Evolutionary conservation across 2,113 vertebrate species (phyloP).

Genomic region (Andinoacara biseriatus): DNA sequence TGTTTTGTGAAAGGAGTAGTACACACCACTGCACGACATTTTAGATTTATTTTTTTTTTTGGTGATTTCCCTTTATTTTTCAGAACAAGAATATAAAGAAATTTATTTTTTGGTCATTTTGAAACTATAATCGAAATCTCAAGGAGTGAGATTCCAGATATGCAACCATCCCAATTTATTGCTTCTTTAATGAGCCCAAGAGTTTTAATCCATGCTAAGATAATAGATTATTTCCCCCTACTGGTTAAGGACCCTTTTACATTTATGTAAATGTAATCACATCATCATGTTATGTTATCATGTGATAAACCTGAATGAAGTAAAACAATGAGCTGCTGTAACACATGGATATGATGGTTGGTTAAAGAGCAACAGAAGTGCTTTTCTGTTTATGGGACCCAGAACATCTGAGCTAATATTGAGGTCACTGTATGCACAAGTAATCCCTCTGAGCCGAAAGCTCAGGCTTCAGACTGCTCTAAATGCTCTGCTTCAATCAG

Average conservation of each 20-base stretch:
- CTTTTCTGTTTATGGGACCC: neutral
- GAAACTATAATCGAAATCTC: no score
- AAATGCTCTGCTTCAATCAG: neutral
- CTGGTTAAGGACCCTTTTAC: neutral
- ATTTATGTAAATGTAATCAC: conserved; percentile 5
- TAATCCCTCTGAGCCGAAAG: neutral
- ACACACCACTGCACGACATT: neutral
- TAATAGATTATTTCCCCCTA: neutral
- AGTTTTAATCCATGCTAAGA: neutral
- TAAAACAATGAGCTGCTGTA: neutral
- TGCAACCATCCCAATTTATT: neutral
- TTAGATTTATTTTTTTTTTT: neutral
- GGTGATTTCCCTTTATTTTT: neutral
- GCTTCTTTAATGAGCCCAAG: neutral
- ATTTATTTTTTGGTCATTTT: neutral
- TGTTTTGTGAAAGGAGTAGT: neutral
- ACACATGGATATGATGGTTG: neutral
- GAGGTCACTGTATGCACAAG: conserved; percentile 7
- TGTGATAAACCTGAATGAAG: neutral
- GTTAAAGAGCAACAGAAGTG: neutral
- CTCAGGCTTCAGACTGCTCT: neutral
- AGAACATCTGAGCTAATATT: conserved; percentile 13
- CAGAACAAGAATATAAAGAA: neutral
- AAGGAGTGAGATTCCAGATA: neutral
- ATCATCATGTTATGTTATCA: neutral